phyloP scores from a whole-genome alignment of 2,888 invertebrate genomes.

The Leuctra nigra region DNA sequence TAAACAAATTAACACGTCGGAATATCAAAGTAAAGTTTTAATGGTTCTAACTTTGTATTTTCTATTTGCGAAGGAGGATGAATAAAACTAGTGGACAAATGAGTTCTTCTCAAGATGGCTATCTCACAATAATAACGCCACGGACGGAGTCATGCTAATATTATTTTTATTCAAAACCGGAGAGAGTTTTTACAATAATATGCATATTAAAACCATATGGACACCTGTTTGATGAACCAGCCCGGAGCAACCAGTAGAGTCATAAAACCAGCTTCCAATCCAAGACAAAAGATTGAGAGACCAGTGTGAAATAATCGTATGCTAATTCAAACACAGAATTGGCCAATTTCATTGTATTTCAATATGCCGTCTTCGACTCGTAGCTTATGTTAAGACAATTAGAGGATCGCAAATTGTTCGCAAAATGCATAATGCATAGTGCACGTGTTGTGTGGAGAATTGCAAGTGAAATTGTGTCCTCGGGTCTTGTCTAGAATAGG shows the following conservation, averaged over 20 bases:
- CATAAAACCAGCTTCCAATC: not conserved
- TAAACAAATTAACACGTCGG: no score
- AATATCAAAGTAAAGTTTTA: no score
- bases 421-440: not conserved
- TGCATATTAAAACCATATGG: constrained; percentile 1
- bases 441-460: not conserved
- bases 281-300: constrained; percentile 1
- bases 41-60: no score
- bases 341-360: constrained; percentile 12
- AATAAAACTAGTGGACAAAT: no score
- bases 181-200: constrained; percentile 4
- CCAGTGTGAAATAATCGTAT: not conserved
- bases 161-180: not conserved
- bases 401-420: constrained; percentile 4
- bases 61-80: no score
- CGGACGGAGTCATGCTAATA: not conserved
- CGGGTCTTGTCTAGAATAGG: no score
- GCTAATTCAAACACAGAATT: constrained; percentile 5
- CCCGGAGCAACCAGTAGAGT: no score
- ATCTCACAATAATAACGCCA: no score
- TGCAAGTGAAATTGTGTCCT: no score
- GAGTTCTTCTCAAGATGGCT: no score
- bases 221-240: constrained; percentile 2
- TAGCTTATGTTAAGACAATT: constrained; percentile 2
- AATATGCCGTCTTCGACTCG: not conserved